Evolutionary conservation across 2,888 invertebrate genomes (phyloP).

Genomic region (Polia nebulosa): DNA sequence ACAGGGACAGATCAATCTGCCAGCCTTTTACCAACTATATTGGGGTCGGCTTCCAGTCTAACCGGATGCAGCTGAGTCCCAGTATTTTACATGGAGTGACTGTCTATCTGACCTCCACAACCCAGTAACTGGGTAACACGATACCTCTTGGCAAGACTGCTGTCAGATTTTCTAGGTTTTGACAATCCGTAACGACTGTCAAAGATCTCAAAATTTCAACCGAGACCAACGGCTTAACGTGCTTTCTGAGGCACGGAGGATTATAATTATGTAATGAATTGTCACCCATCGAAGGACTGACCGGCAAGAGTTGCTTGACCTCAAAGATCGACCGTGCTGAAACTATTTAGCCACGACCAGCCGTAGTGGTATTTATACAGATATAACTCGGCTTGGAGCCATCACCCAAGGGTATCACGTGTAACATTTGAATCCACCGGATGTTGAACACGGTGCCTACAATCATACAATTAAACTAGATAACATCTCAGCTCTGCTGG

Average conservation of each 20-base stretch:
- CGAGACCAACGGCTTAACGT: neutral
- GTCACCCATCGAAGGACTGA: neutral
- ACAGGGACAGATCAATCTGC: too few relatives aligned
- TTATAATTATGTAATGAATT: neutral
- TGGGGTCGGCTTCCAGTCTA: too few relatives aligned
- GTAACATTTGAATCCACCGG: conserved; percentile 11
- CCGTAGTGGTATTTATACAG: neutral
- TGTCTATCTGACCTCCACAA: neutral
- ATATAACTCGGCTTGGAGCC: neutral
- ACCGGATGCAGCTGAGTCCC: too few relatives aligned
- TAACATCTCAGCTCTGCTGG: conserved; percentile 17
- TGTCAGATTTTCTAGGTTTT: neutral
- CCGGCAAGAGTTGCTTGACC: neutral
- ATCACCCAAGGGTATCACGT: neutral
- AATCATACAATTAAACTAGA: conserved; percentile 26
- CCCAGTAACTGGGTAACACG: neutral
- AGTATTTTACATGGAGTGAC: neutral
- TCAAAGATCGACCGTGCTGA: too few relatives aligned
- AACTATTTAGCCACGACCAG: too few relatives aligned
- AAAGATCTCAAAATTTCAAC: neutral
- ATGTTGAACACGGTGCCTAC: conserved; percentile 16
- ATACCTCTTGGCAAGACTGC: neutral
- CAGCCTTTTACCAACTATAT: too few relatives aligned
- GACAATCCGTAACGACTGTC: neutral
- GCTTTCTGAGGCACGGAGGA: neutral